Percentiles rank a stretch among this genome's conserved stretches.
Evolutionary conservation across 2,113 vertebrate species (phyloP).

Genomic region (Ptilorrhoa leucosticta): DNA sequence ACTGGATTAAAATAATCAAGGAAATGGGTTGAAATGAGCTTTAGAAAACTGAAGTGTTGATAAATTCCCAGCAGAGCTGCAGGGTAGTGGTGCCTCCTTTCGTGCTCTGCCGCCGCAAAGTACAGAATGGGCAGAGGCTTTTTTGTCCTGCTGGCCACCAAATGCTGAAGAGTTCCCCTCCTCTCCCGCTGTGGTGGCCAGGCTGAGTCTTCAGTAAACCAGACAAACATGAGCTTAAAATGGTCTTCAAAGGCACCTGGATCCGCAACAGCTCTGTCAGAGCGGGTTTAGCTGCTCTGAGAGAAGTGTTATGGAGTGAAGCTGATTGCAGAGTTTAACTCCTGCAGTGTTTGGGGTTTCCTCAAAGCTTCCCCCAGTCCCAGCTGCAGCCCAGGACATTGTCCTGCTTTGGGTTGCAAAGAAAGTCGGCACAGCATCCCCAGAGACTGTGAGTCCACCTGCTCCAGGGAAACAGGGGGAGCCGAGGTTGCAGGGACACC

Average conservation of each 20-base stretch:
- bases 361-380: not conserved
- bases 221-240: not conserved
- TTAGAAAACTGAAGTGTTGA: not conserved
- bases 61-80: not conserved
- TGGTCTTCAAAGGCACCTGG: not conserved
- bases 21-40: not conserved
- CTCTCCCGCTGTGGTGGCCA: not conserved
- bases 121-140: not conserved
- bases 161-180: not conserved
- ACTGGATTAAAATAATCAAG: constrained; percentile 25
- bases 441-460: not conserved
- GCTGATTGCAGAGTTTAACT: rapidly evolving
- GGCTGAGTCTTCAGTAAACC: not conserved
- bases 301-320: rapidly evolving
- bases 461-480: not conserved
- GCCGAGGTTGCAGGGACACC: not conserved
- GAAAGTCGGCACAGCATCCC: rapidly evolving
- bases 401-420: not conserved
- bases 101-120: not conserved
- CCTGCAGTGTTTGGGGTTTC: not conserved
- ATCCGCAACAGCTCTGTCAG: not conserved
- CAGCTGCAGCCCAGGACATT: not conserved
- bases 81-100: not conserved
- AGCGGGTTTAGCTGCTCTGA: not conserved
- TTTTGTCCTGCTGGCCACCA: not conserved